These are phyloP conservation scores for Horisme vitalbata DNA, from an alignment of 2,888 invertebrate genomes.

Conservation along the genomic window DNA sequence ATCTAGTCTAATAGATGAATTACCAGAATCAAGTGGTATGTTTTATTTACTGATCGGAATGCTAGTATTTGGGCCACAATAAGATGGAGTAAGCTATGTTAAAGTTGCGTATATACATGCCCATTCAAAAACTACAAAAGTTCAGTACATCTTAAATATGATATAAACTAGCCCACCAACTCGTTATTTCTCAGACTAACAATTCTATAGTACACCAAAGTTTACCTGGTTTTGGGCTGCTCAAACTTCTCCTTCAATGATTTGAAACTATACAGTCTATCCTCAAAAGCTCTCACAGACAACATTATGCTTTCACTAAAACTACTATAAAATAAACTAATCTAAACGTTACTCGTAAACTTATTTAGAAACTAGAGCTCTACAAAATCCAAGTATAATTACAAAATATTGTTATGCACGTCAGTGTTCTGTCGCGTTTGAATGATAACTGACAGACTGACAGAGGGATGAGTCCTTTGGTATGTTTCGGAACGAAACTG, in stretches of 20 bases:
- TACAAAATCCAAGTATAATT: constrained; percentile 23
- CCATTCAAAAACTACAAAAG: too few relatives aligned
- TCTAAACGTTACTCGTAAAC: constrained; percentile 6
- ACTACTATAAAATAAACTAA: constrained; percentile 19
- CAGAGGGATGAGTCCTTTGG: constrained; percentile 15
- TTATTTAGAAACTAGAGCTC: constrained; percentile 16
- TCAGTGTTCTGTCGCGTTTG: constrained; percentile 25
- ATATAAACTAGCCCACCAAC: too few relatives aligned
- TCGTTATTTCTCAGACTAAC: too few relatives aligned
- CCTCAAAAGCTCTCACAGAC: constrained; percentile 57
- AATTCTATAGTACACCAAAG: constrained; percentile 1
- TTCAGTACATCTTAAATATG: too few relatives aligned
- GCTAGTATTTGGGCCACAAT: too few relatives aligned
- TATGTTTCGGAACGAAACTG: constrained; percentile 26
- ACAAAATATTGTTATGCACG: constrained; percentile 12
- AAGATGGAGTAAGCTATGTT: too few relatives aligned
- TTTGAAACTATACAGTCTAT: constrained; percentile 68
- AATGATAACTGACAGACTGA: constrained; percentile 36
- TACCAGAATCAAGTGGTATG: too few relatives aligned
- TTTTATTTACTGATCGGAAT: too few relatives aligned
- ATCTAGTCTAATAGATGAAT: too few relatives aligned
- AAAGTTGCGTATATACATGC: too few relatives aligned
- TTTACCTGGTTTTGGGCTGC: constrained; percentile 63
- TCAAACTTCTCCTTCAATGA: constrained; percentile 72
- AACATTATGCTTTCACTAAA: constrained; percentile 55